phyloP scores from a whole-genome alignment of 2,797 vertebrate genomes.

The Paedocypris micromegethes region DNA sequence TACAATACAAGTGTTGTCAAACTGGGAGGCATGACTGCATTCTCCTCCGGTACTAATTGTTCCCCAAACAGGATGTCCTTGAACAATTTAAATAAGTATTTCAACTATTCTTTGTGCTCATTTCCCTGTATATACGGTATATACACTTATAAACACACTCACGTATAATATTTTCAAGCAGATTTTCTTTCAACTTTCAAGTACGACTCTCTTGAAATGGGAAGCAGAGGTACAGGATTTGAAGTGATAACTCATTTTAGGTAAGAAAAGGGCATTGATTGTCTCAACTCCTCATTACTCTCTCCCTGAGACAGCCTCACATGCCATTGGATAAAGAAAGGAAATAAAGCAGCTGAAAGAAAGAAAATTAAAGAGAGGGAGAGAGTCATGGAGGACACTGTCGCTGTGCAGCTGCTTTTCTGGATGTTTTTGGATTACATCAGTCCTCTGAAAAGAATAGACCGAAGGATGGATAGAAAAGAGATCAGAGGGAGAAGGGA shows the following conservation, averaged over 20 bases:
- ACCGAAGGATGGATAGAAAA: constrained; percentile 60
- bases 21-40: too few species aligned
- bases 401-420: constrained; percentile 88
- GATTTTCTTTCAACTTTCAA: constrained; percentile 44
- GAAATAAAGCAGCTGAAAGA: constrained; percentile 67
- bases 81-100: too few species aligned
- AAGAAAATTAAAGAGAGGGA: constrained; percentile 56
- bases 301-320: constrained; percentile 73
- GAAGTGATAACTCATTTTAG: constrained; percentile 81
- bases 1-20: too few species aligned
- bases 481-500: constrained; percentile 61
- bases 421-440: constrained; percentile 86
- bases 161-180: constrained; percentile 10
- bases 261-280: constrained; percentile 82
- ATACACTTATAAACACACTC: not conserved
- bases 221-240: constrained; percentile 72
- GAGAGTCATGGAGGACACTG: constrained; percentile 71
- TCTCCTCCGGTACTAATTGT: too few species aligned
- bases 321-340: constrained; percentile 81
- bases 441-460: constrained; percentile 76
- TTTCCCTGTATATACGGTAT: too few species aligned
- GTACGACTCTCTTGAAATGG: constrained; percentile 59
- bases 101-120: too few species aligned
- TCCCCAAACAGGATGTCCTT: too few species aligned
- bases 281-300: constrained; percentile 69